Evolutionary conservation across 2,888 invertebrate species (phyloP).

Genomic region (Patella ulyssiponensis): DNA sequence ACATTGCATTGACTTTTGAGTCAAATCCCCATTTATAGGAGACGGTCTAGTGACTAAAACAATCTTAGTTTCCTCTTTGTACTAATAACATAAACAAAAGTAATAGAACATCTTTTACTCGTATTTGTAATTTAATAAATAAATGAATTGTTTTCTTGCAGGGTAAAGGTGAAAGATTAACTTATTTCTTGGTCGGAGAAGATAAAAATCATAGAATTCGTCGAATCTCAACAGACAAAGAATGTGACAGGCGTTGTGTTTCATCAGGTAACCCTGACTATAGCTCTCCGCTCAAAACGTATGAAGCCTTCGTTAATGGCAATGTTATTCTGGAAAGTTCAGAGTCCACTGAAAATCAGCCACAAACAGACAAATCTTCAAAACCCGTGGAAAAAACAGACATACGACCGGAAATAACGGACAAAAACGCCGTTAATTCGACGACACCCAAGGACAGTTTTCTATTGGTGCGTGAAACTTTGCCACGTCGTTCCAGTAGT

Average conservation of each 20-base stretch:
- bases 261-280: neutral
- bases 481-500: neutral
- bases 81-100: too few species aligned
- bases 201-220: constrained; percentile 50
- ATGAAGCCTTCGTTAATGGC: neutral
- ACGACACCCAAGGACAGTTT: neutral
- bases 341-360: neutral
- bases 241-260: neutral
- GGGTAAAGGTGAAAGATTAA: constrained; percentile 73
- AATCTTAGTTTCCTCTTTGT: too few species aligned
- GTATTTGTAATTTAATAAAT: too few species aligned
- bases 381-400: neutral
- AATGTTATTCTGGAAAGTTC: neutral
- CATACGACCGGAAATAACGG: neutral
- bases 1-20: too few species aligned
- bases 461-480: neutral
- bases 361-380: neutral
- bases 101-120: too few species aligned
- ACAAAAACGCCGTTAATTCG: neutral
- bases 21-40: too few species aligned
- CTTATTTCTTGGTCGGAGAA: constrained; percentile 71
- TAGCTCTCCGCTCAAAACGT: neutral
- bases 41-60: too few species aligned
- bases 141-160: constrained; percentile 35
- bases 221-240: constrained; percentile 46